Percentiles rank a stretch among this genome's conserved stretches.
Conservation (phyloP, 2,797 vertebrate species). For the Leuciscus waleckii region DNA sequence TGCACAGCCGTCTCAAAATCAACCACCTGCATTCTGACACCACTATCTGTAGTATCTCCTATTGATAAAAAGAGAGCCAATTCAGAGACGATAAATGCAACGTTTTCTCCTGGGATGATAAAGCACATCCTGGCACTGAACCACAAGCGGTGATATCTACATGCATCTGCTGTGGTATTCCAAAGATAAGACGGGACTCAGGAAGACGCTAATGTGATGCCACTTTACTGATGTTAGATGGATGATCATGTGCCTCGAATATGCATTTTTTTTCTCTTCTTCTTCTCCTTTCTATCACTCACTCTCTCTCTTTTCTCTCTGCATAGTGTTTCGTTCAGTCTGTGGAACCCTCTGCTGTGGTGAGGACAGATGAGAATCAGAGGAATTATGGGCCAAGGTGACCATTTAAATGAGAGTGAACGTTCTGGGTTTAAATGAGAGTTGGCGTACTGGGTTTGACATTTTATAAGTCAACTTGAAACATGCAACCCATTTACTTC, state of each 20-base stretch:
- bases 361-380: constrained; percentile 34
- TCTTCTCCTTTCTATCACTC: constrained; percentile 49
- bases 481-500: constrained; percentile 18
- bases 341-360: constrained; percentile 22
- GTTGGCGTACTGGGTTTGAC: not conserved
- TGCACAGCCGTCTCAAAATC: constrained; percentile 38
- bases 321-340: not conserved
- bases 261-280: constrained; percentile 11
- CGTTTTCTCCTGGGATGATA: constrained; percentile 35
- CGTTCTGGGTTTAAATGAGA: constrained; percentile 30
- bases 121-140: constrained; percentile 51
- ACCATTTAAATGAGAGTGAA: constrained; percentile 38
- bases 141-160: constrained; percentile 60
- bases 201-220: constrained; percentile 67
- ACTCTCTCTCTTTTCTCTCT: not conserved
- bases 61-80: constrained; percentile 48
- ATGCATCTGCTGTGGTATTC: constrained; percentile 70
- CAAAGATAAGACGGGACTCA: constrained; percentile 70
- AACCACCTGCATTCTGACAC: constrained; percentile 39
- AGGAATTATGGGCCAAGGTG: constrained; percentile 41
- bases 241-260: constrained; percentile 66
- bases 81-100: constrained; percentile 48
- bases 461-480: constrained; percentile 34
- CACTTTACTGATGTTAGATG: constrained; percentile 66
- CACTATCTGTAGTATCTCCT: constrained; percentile 23